Conservation (phyloP, 1,140 invertebrate species). For the Drosophila ogumai region DNA sequence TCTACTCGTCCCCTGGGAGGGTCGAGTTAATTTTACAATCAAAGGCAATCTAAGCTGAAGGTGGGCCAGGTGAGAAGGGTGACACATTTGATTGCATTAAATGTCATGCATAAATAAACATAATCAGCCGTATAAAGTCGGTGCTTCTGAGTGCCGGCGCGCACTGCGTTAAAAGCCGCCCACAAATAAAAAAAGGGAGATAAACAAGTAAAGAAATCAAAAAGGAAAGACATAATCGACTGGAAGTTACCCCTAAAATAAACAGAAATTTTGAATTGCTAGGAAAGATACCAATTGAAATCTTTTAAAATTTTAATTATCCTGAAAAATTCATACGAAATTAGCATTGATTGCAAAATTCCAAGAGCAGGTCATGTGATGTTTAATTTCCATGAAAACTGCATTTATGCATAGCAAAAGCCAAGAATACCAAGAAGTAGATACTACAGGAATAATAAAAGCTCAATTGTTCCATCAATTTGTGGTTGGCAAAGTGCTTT, state of each 20-base stretch:
- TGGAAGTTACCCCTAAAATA: conserved; percentile 3
- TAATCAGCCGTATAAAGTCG: conserved; percentile 62
- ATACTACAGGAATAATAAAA: not conserved
- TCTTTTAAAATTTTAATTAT: not conserved
- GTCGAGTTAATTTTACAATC: conserved; percentile 70
- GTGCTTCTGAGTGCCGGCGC: conserved; percentile 30
- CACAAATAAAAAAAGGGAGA: conserved; percentile 22
- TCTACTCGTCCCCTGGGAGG: conserved; percentile 26
- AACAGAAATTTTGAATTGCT: not conserved
- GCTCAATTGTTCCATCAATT: not conserved
- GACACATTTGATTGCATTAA: conserved; percentile 75
- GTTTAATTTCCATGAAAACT: not conserved
- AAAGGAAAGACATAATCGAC: conserved; percentile 6
- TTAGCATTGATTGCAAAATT: not conserved
- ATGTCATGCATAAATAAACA: conserved; percentile 78
- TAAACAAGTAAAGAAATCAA: conserved; percentile 3
- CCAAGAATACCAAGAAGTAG: not conserved
- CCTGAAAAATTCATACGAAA: not conserved
- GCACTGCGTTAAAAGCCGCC: conserved; percentile 35
- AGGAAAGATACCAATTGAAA: not conserved
- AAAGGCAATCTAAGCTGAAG: conserved; percentile 42
- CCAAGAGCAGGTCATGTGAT: too few relatives aligned
- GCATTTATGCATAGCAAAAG: not conserved
- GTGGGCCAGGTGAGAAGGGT: conserved; percentile 11
- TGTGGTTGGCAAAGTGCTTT: not conserved